Base-by-base conservation (phyloP, 1,140 invertebrate genomes). In the Scaptomyza graminum region DNA sequence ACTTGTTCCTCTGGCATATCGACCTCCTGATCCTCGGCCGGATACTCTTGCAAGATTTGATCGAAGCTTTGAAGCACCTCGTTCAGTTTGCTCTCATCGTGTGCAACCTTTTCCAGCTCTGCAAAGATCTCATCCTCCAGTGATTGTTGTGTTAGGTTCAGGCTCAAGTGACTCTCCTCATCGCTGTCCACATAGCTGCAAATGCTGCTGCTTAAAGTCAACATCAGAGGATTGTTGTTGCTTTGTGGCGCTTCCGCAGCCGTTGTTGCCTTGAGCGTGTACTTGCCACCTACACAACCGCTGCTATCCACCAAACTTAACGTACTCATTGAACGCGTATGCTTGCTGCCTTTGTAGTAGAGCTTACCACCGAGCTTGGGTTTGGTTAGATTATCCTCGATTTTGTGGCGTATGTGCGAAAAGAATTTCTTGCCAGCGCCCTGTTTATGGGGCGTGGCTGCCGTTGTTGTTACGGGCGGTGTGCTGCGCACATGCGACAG, bases 61-160 rank as follows among this genome's bases (percentile, higher is more conserved):
- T 95, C 94, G 67, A 95, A 95, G 49, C 93, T 94, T 79, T 94
- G 93, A 59, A 95, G 92, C 25, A 94, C 94, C 50, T 92, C 94
- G 70, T 93, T 93, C 41, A 95, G 89, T 85, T 95, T 95, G 8
- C 93, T 91, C 67, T 94, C 93, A 55, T 92, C 91, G 44, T 91
- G 90, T 8, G 90, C 78, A 12, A 92, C 88, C 74, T 93, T 93
- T 46, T 91, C 91, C 56, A 91, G 82, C 65, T 91, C 90, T 0
- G 91, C 87, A 50, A 91, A 91, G 28, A 91, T 91, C 62, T 91
- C 90, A 44, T 91, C 90, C 61, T 91, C 90, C 28, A 91, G 68
- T 13, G 90, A 91, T 41, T 89, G 79, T 44, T 89, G 85, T 0
- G 80, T 76, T 5, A 91, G 70, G 74, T 74, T 91, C 5, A 91